Evolutionary conservation across 1,140 invertebrate species (phyloP).

Genomic region (Episyrphus balteatus): DNA sequence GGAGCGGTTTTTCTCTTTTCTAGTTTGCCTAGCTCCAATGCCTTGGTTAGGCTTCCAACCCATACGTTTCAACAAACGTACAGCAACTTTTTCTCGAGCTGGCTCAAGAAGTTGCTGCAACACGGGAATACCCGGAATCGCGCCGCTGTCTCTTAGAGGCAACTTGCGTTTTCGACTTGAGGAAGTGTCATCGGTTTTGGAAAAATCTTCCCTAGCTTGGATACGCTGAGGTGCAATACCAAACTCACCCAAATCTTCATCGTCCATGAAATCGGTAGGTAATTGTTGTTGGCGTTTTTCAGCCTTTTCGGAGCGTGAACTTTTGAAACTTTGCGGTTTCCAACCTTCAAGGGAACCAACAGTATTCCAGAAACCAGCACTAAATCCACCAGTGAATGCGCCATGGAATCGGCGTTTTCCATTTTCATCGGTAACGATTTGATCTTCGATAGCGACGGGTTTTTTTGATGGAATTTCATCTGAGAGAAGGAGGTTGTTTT

Average conservation of each 20-base stretch:
- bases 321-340: conserved; percentile 84
- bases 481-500: conserved; percentile 30
- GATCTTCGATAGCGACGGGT: conserved; percentile 73
- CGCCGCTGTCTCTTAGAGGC: conserved; percentile 44
- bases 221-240: conserved; percentile 87
- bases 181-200: conserved; percentile 39
- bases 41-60: conserved; percentile 88
- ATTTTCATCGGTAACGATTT: conserved; percentile 80
- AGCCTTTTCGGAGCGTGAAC: conserved; percentile 64
- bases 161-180: conserved; percentile 33
- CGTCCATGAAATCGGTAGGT: conserved; percentile 97
- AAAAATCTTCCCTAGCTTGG: conserved; percentile 65
- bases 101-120: conserved; percentile 68
- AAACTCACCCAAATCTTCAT: conserved; percentile 89
- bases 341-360: conserved; percentile 95
- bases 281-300: conserved; percentile 39
- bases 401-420: conserved; percentile 93
- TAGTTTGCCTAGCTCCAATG: conserved; percentile 62
- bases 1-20: conserved; percentile 36
- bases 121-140: conserved; percentile 70
- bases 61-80: conserved; percentile 73
- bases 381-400: conserved; percentile 98
- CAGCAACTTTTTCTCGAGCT: conserved; percentile 76
- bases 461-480: conserved; percentile 71
- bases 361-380: conserved; percentile 94